A percentile compares a stretch with the other conserved stretches of the same genome.
Conservation (phyloP, 2,113 vertebrate species). For the Electrona antarctica region DNA sequence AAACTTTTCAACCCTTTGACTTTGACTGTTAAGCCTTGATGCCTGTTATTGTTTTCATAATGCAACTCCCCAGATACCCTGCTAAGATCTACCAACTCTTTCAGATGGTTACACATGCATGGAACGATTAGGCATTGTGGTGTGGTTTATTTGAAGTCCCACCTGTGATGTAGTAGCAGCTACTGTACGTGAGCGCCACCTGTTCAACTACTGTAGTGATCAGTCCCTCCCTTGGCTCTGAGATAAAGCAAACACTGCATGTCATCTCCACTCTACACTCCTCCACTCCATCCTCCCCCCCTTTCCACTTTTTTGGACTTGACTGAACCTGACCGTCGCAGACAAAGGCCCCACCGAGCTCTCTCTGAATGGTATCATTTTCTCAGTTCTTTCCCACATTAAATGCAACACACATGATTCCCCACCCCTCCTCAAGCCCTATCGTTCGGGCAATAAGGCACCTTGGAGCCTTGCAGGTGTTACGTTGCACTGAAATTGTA, state of each 20-base stretch:
- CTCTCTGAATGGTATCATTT: neutral
- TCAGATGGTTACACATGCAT: neutral
- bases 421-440: constrained; percentile 12
- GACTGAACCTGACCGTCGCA: constrained; percentile 52
- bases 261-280: constrained; percentile 8
- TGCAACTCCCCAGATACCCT: neutral
- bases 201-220: neutral
- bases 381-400: neutral
- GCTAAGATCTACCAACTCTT: too few species aligned
- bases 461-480: constrained; percentile 4
- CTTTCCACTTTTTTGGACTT: constrained; percentile 24
- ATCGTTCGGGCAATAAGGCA: neutral
- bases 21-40: too few species aligned
- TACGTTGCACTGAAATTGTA: neutral
- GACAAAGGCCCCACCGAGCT: constrained; percentile 20
- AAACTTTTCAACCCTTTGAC: neutral
- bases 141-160: neutral
- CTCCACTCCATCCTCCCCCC: neutral
- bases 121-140: neutral
- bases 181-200: constrained; percentile 18
- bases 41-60: neutral
- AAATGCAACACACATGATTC: neutral
- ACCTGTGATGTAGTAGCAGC: neutral
- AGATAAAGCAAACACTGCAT: constrained; percentile 23
- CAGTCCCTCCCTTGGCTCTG: neutral